Base-by-base conservation (phyloP, 1,140 invertebrate genomes). In the Aphelinus atriplicis region DNA sequence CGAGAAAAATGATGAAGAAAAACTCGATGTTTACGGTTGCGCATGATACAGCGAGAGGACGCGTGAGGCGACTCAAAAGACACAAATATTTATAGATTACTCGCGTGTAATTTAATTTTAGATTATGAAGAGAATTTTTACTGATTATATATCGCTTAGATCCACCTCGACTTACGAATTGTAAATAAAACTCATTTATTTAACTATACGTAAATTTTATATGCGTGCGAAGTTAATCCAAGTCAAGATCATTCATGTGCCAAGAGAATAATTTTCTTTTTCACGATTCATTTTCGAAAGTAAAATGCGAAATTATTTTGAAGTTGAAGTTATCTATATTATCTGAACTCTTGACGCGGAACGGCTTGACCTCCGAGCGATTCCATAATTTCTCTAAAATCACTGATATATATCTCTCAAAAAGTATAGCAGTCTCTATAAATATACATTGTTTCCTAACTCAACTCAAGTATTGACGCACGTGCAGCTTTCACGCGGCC, bases 101-200 rank as follows among this genome's bases (percentile, higher is more conserved):
- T 3, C 45, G 51, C 51, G 26, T n/a, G 6, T 55, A 55, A 63
- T 9, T 47, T 48, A 61, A 43, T 7, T 48, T n/a, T 51, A 26
- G 4, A 26, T 51, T 51, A 10, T n/a, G 63, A 50, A 64, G 10
- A 71, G 60, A 62, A 62, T 71, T 71, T 71, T 46, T 71, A 62
- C 48, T 51, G 9, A 73, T 65, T 53, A 45, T 58, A 26, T 7
- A 47, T 7, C 10, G 46, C 26, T 71, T 43, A 7, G 42, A 60
- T 48, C 9, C 48, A 42, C 51, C 6, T 45, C 26, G 1, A 45
- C 71, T n/a, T 10, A 5, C 6, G 26, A 50, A 50, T 60, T 65
- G 53, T 73, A 66, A 58, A 57, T 73, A 73, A 51, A 56, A 62
- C 5, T 64, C 50, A 64, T 48, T 42, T 64, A 64, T 42, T 64